A percentile compares a stretch with the other conserved stretches of the same genome.
Conservation (phyloP, 2,113 vertebrate species). For the Cryptomyrus ogoouensis region DNA sequence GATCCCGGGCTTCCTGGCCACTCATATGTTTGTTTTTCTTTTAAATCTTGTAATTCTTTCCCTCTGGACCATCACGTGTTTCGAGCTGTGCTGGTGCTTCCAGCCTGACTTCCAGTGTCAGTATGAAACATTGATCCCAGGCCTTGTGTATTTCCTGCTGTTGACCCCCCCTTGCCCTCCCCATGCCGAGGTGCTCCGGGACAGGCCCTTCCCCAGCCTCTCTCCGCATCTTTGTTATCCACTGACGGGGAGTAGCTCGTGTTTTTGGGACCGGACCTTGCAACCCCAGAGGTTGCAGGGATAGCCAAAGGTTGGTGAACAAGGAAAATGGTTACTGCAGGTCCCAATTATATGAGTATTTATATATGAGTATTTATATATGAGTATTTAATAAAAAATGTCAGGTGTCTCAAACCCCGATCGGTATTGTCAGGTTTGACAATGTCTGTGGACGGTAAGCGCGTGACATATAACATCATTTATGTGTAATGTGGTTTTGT, state of each 20-base stretch:
- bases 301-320: background rate
- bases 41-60: background rate
- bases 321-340: background rate
- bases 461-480: background rate
- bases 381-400: background rate
- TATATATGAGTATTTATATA: background rate
- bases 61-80: background rate
- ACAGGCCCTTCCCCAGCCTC: background rate
- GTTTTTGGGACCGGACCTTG: background rate
- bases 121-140: conserved; percentile 6
- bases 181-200: background rate
- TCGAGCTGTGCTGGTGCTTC: conserved; percentile 1
- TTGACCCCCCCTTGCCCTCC: too few relatives aligned
- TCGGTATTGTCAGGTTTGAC: background rate
- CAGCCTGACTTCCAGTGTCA: conserved; percentile 7
- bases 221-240: background rate
- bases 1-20: conserved; percentile 3
- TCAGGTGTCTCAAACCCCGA: background rate
- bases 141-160: background rate
- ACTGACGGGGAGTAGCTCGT: background rate
- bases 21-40: conserved; percentile 1
- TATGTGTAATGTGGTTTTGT: background rate
- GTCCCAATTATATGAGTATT: background rate
- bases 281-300: background rate
- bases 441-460: background rate